phyloP scores from a whole-genome alignment of 2,888 invertebrate species.

The Trissolcus japonicus region DNA sequence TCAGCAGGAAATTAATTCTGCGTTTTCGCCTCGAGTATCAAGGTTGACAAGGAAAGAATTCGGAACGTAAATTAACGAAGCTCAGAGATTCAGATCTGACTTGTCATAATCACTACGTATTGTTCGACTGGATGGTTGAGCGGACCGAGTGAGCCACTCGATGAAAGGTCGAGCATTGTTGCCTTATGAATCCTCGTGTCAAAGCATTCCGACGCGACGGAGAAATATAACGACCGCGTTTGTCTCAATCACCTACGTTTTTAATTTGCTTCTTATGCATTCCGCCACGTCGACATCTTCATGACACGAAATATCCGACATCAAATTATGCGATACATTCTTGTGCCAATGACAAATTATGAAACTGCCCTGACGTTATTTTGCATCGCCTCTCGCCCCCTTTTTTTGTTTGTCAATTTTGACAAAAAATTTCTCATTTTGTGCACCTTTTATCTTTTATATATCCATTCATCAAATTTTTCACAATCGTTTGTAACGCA shows the following conservation, averaged over 20 bases:
- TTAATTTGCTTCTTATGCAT: conserved; percentile 16
- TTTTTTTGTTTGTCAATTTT: neutral
- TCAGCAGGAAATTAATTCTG: conserved; percentile 57
- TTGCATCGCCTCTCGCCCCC: no score
- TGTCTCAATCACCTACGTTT: conserved; percentile 47
- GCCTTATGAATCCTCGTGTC: conserved; percentile 40
- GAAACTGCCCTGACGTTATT: neutral
- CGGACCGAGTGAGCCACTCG: conserved; percentile 40
- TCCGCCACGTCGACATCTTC: conserved; percentile 35
- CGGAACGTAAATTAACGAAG: conserved; percentile 54
- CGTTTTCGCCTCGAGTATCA: conserved; percentile 54
- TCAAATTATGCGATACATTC: neutral
- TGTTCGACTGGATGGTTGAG: conserved; percentile 49
- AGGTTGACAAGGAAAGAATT: conserved; percentile 54
- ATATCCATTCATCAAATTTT: no score
- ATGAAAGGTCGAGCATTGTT: conserved; percentile 54
- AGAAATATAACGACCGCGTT: conserved; percentile 46
- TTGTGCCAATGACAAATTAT: neutral
- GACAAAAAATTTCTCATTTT: conserved; percentile 1
- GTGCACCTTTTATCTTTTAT: no score
- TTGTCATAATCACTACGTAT: conserved; percentile 56
- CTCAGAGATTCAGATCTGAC: conserved; percentile 52
- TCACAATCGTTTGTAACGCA: no score
- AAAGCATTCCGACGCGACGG: conserved; percentile 42
- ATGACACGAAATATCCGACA: conserved; percentile 17